Evolutionary conservation across 2,888 invertebrate species (phyloP).

Genomic region (Heliconius sara): DNA sequence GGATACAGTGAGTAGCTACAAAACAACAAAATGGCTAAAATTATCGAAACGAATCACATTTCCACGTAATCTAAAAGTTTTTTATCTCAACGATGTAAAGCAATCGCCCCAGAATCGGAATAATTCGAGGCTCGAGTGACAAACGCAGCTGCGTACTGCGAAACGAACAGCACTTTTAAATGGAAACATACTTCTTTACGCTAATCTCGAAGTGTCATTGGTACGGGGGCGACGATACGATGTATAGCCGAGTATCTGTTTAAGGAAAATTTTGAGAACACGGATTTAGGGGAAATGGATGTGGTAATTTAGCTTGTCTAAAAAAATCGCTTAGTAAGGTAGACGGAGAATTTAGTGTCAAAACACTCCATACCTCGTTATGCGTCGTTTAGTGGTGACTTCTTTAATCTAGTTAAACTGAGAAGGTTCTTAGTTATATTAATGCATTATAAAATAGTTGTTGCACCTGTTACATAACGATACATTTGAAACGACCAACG

Average conservation of each 20-base stretch:
- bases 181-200: conserved; percentile 73
- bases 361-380: too few species aligned
- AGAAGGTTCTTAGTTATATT: too few species aligned
- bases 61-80: conserved; percentile 37
- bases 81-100: conserved; percentile 41
- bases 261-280: conserved; percentile 53
- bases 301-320: neutral
- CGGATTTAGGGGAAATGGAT: conserved; percentile 49
- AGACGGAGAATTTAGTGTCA: too few species aligned
- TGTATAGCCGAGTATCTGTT: conserved; percentile 59
- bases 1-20: neutral
- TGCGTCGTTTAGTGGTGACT: too few species aligned
- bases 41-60: conserved; percentile 33
- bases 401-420: too few species aligned
- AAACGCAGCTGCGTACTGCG: conserved; percentile 61
- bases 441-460: too few species aligned
- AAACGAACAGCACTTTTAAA: conserved; percentile 62
- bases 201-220: conserved; percentile 65
- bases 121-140: conserved; percentile 59
- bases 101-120: conserved; percentile 49
- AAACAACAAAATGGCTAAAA: neutral
- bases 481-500: too few species aligned
- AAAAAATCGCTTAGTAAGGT: too few species aligned
- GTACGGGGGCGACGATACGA: conserved; percentile 64
- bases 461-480: too few species aligned